Base-by-base conservation (phyloP, 2,797 vertebrate genomes). In the Synaphobranchus kaupii region DNA sequence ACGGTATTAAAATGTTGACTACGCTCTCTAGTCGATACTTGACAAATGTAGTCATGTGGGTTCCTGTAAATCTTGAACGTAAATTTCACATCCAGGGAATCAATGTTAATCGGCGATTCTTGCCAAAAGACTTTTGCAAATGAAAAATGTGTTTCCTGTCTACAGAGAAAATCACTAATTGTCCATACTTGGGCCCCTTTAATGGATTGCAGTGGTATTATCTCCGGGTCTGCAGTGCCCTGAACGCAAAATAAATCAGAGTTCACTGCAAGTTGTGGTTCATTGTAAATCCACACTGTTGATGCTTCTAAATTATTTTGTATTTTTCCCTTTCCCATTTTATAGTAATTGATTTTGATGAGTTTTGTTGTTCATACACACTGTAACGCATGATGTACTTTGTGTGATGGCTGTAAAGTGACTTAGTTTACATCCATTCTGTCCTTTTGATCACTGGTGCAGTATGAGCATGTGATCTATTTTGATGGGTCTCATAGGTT, bases 191-290 rank as follows among this genome's bases (percentile, higher is more conserved):
- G 44, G 83, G 54, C 83, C 60, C 47, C 31, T 87, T 60, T 83
- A 87, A 83, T 87, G 86, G 60, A 83, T 63, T 86, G 82, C 66
- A 82, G 28, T 87, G 80, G 39, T 71, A 50, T 52, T 8, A 83
- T 83, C 25, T 86, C 15, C 56, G 31, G 47, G 28, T 83, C 60
- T 83, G 58, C 68, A 20, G 60, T 83, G 44, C 60, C 81, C 47
- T 17, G 63, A 73, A 39, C 48, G n/a, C 20, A 34, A 68, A 25
- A 66, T 28, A 81, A 85, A 90, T 89, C 22, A 50, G 2, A 25
- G 47, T 10, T 12, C 47, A n/a, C 47, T 81, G 78, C 20, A 13
- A 60, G 15, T 22, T 47, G 39, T 20, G 34, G 4, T 8, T 78
- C 34, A 78, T 47, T 78, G 39, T 20, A 39, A 44, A 81, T 50